Percentiles rank a stretch among this genome's conserved stretches.
phyloP scores from a whole-genome alignment of 37 sponge, comb jelly and placozoan genomes.

The Corticium candelabrum region DNA sequence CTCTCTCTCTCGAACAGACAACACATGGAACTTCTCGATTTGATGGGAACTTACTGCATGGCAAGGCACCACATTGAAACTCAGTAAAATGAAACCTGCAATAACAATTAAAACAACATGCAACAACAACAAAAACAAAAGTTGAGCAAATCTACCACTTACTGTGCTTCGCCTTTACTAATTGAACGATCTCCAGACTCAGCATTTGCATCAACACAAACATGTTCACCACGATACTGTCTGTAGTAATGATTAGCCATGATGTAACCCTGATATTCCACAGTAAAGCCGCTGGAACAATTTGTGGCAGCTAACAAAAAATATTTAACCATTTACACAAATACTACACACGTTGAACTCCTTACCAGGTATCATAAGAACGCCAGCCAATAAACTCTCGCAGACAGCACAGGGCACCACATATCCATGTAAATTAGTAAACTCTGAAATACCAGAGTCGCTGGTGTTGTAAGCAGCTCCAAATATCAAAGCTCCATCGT shows the following conservation, averaged over 20 bases:
- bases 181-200: not conserved
- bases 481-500: not conserved
- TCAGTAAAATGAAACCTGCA: not conserved
- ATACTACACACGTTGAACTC: not conserved
- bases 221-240: not conserved
- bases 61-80: not conserved
- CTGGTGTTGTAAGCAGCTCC: not conserved
- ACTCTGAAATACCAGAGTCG: not conserved
- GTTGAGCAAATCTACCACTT: not conserved
- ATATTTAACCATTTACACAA: not conserved
- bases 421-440: not conserved
- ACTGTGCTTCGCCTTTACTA: slow-evolving; percentile 7
- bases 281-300: slow-evolving; percentile 9
- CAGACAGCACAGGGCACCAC: slow-evolving; percentile 18
- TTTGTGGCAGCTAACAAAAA: not conserved
- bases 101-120: not conserved
- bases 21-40: not conserved
- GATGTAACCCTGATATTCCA: slow-evolving; percentile 18
- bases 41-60: not conserved
- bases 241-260: slow-evolving; percentile 8
- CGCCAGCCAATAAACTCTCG: not conserved
- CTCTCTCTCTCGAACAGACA: not conserved
- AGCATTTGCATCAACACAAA: slow-evolving; percentile 13
- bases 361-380: slow-evolving; percentile 12
- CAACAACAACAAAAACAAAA: not conserved